Conservation (phyloP, 2,888 invertebrate species). For the Onchidella celtica region DNA sequence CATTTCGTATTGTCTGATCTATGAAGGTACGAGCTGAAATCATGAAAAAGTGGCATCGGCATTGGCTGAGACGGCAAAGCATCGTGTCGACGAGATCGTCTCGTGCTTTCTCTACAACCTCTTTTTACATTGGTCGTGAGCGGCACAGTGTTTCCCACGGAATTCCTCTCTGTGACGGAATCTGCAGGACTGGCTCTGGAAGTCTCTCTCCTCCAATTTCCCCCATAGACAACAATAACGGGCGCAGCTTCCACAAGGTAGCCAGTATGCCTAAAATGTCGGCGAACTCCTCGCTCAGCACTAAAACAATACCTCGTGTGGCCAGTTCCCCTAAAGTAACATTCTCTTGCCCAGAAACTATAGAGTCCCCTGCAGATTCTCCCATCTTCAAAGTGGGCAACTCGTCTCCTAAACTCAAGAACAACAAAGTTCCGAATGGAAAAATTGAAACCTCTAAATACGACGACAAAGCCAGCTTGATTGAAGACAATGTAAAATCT, state of each 20-base stretch:
- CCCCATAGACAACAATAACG: conserved; percentile 30
- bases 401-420: neutral
- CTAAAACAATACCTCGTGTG: conserved; percentile 21
- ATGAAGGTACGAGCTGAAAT: conserved; percentile 69
- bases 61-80: conserved; percentile 58
- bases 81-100: conserved; percentile 45
- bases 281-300: neutral
- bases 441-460: neutral
- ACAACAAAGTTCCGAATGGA: neutral
- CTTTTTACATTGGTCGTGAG: conserved; percentile 48
- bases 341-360: neutral
- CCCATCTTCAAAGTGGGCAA: neutral
- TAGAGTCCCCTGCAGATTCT: neutral
- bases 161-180: neutral
- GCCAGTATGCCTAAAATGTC: conserved; percentile 32
- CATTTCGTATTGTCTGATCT: no score
- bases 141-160: conserved; percentile 38
- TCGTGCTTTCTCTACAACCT: conserved; percentile 45
- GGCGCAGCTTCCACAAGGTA: conserved; percentile 4
- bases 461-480: neutral
- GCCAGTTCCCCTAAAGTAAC: conserved; percentile 38
- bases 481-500: neutral
- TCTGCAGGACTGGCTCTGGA: conserved; percentile 7
- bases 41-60: conserved; percentile 64
- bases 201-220: neutral